Evolutionary conservation across 2,888 invertebrate species (phyloP).

Genomic region (Dynastes maya): DNA sequence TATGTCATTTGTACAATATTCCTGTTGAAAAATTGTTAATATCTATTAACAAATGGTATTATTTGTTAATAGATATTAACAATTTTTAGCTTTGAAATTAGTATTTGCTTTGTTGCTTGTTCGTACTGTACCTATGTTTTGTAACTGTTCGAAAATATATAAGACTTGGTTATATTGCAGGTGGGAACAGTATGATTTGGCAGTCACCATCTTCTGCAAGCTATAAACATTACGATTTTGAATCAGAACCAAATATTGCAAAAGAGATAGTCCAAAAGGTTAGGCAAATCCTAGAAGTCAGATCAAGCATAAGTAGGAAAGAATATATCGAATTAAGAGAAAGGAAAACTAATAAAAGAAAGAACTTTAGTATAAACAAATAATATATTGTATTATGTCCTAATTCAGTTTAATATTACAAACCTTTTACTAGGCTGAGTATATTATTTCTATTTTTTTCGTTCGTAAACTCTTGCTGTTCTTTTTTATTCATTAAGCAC

Average conservation of each 20-base stretch:
- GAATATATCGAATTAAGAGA: conserved; percentile 87
- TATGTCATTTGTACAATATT: too few relatives aligned
- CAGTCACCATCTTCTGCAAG: conserved; percentile 71
- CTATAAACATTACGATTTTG: conserved; percentile 92
- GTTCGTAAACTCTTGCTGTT: neutral
- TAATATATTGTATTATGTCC: conserved; percentile 29
- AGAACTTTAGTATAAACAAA: conserved; percentile 49
- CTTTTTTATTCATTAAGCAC: conserved; percentile 15
- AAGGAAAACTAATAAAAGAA: conserved; percentile 74
- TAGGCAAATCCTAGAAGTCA: conserved; percentile 87
- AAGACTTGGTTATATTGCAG: neutral
- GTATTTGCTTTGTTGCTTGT: too few relatives aligned
- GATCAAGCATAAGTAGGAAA: conserved; percentile 84
- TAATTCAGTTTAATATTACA: conserved; percentile 19
- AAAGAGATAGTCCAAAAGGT: conserved; percentile 91
- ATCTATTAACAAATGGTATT: too few relatives aligned
- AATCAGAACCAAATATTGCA: conserved; percentile 83
- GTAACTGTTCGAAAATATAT: too few relatives aligned
- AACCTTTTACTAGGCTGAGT: neutral
- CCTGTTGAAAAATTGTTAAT: too few relatives aligned
- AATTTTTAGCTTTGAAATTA: too few relatives aligned
- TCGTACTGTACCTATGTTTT: too few relatives aligned
- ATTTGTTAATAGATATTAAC: too few relatives aligned
- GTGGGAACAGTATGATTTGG: conserved; percentile 51
- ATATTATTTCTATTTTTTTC: conserved; percentile 2